Evolutionary conservation across 2,113 vertebrate genomes (phyloP), one percentile per base, ranked within the genome.

Genomic region (Capreolus pygargus): DNA sequence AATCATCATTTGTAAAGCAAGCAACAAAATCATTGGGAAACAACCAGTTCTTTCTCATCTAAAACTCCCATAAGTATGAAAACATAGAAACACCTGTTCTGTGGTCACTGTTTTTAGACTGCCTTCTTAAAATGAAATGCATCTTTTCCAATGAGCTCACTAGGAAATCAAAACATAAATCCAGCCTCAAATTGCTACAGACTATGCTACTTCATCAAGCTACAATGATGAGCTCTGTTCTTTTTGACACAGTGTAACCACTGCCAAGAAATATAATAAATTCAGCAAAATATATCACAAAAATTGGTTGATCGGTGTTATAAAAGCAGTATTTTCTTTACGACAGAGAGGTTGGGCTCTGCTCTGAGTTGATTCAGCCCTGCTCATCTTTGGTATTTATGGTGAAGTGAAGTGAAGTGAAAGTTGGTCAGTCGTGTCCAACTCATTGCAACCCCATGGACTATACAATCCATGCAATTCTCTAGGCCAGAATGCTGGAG

Each of bases 161-260:
- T 45, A 95, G 84, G 57, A 91, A 91, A 87, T 92, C 30, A n/a
- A 64, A 86, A 85, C 93, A 94, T 13, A 84, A 93, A 93, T 82
- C 7, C 3, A 61, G 64, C n/a, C 57, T 79, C 47, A 94, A 94
- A 91, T 30, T 85, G 52, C 54, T 60, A 43, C n/a, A 81, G 39
- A 87, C 92, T 39, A 82, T 33, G 1, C 33, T 15, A 23, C n/a
- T 82, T 92, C 36, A 94, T 60, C 19, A n/a, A 93, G 60, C 85
- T 43, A 61, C 1, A 78, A 21, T 36, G 30, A 67, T 39, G 11
- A 50, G 30, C 13, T 82, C 89, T 55, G 5, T 84, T 87, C 21
- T 92, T 87, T 92, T 45, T 91, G 64, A 86, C 43, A 84, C 28
- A 47, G 33, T 84, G n/a, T 23, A 84, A 43, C n/a, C 9, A 39